Evolutionary conservation across 2,888 invertebrate genomes (phyloP).

Genomic region (Parthenolecanium corni): DNA sequence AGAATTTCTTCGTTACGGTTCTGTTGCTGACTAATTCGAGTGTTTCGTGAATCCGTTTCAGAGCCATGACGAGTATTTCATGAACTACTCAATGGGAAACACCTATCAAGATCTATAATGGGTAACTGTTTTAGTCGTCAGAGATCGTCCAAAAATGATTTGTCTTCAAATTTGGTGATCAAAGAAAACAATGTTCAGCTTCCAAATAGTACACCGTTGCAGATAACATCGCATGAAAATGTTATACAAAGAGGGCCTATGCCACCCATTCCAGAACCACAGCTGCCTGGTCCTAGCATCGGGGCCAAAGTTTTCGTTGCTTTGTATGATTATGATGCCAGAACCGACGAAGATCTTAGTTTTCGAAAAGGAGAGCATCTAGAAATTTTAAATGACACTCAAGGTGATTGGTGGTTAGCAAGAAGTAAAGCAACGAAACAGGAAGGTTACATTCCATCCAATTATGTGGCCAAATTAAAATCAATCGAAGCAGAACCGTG

Average conservation of each 20-base stretch:
- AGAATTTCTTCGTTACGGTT: too few species aligned
- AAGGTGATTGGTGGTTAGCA: constrained; percentile 99
- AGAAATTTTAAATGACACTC: constrained; percentile 95
- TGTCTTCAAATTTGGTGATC: constrained; percentile 32
- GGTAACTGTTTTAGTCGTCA: constrained; percentile 36
- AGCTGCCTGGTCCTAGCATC: constrained; percentile 32
- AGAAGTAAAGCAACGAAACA: constrained; percentile 89
- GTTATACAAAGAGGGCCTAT: constrained; percentile 34
- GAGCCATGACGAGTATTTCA: too few species aligned
- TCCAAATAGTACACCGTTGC: constrained; percentile 32
- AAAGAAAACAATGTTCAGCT: constrained; percentile 33
- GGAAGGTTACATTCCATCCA: constrained; percentile 98
- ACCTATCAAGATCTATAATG: too few species aligned
- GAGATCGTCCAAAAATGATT: constrained; percentile 34
- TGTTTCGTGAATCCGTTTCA: too few species aligned
- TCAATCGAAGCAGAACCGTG: constrained; percentile 98
- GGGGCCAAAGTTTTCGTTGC: constrained; percentile 92
- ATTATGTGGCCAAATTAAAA: constrained; percentile 97
- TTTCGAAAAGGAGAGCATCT: constrained; percentile 98
- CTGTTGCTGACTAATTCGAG: too few species aligned
- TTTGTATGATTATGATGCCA: constrained; percentile 96
- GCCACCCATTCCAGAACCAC: constrained; percentile 35
- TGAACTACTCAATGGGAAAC: too few species aligned
- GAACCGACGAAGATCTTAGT: constrained; percentile 97
- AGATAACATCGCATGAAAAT: constrained; percentile 32